Conservation (phyloP, 1,140 invertebrate genomes). For the Zaprionus nigranus region DNA sequence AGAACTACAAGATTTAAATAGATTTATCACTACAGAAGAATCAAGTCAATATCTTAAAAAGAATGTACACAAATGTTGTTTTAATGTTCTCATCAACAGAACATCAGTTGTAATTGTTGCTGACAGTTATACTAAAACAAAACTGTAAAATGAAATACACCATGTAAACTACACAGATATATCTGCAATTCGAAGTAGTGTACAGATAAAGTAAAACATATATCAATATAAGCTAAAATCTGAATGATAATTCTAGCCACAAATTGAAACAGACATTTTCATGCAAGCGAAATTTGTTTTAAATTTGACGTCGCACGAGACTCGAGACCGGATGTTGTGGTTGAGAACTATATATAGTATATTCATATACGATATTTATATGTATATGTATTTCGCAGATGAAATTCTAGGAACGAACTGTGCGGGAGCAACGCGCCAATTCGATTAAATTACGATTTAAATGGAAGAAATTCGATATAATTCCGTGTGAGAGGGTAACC, state of each 20-base stretch:
- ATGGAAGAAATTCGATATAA: conserved; percentile 9
- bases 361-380: neutral
- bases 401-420: conserved; percentile 55
- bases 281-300: neutral
- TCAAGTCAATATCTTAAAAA: too few relatives aligned
- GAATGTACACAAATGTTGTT: too few relatives aligned
- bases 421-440: conserved; percentile 19
- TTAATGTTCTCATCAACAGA: too few relatives aligned
- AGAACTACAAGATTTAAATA: too few relatives aligned
- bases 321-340: neutral
- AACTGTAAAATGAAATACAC: neutral
- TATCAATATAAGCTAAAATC: neutral
- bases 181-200: neutral
- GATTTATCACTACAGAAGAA: too few relatives aligned
- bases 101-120: neutral
- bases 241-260: neutral
- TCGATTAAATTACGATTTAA: conserved; percentile 1
- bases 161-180: neutral
- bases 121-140: neutral
- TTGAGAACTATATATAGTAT: neutral
- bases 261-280: conserved; percentile 1
- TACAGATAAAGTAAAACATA: neutral
- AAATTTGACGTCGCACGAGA: neutral
- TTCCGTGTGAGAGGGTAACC: conserved; percentile 10
- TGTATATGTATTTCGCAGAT: conserved; percentile 32